These are phyloP conservation scores for Phodopus roborovskii DNA, from an alignment of 2,113 vertebrate species.

Conservation along the genomic window DNA sequence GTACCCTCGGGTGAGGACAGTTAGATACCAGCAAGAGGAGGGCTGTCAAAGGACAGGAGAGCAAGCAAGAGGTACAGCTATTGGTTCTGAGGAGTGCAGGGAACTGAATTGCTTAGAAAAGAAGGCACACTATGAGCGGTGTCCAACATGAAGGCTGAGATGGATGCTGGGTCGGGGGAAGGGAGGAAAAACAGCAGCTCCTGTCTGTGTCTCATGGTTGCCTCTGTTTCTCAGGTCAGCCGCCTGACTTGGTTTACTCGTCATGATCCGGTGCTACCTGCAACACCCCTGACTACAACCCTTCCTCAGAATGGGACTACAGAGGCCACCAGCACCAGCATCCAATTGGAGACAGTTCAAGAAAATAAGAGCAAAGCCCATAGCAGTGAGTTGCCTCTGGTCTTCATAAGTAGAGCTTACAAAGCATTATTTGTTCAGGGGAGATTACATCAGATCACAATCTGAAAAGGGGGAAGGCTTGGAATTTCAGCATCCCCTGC, in stretches of 20 bases:
- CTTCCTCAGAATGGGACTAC: constrained; percentile 4
- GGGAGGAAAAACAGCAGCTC: neutral
- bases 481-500: neutral
- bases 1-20: neutral
- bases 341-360: constrained; percentile 32
- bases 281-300: neutral
- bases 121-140: neutral
- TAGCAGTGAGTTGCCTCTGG: constrained; percentile 58
- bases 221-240: constrained; percentile 86
- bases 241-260: constrained; percentile 96
- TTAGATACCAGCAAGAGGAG: neutral
- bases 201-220: neutral
- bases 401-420: neutral
- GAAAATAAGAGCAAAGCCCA: neutral
- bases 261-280: constrained; percentile 75
- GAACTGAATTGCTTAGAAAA: neutral
- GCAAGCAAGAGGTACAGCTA: fast-evolving
- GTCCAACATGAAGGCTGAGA: neutral
- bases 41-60: neutral
- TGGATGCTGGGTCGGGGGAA: no score
- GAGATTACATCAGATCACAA: neutral
- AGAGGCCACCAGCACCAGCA: neutral
- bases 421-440: neutral
- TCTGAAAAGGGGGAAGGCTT: neutral
- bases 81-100: neutral